Conservation (phyloP, 2,113 vertebrate species). For the Atherinomorus stipes region DNA sequence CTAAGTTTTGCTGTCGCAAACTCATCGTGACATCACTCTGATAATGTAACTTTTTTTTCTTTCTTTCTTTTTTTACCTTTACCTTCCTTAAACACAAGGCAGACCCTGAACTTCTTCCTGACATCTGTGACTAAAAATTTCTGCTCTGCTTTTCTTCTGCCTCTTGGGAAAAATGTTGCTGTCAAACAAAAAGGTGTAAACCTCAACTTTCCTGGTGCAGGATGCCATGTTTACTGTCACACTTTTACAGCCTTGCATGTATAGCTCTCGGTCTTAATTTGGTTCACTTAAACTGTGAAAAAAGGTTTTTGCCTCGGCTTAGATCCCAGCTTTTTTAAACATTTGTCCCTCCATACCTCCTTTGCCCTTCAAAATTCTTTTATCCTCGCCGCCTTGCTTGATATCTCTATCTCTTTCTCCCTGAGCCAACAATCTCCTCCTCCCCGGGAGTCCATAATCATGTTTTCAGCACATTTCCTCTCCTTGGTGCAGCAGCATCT, state of each 20-base stretch:
- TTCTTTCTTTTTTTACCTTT: neutral
- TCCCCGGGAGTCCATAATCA: constrained; percentile 70
- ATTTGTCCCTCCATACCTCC: constrained; percentile 24
- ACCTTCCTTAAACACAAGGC: constrained; percentile 9
- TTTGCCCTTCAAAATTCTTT: constrained; percentile 64
- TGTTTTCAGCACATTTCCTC: constrained; percentile 78
- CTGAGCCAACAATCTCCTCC: constrained; percentile 39
- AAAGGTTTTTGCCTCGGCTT: constrained; percentile 28
- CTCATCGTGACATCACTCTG: neutral
- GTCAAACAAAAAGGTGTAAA: constrained; percentile 11
- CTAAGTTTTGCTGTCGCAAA: constrained; percentile 1
- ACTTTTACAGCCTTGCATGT: constrained; percentile 2
- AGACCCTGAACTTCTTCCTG: constrained; percentile 9
- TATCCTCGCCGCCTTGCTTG: constrained; percentile 23
- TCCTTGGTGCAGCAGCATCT: constrained; percentile 55
- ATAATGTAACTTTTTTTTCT: constrained; percentile 3
- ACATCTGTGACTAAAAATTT: constrained; percentile 11
- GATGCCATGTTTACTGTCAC: constrained; percentile 10
- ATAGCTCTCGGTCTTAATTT: neutral
- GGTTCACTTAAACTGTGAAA: constrained; percentile 2
- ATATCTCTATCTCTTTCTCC: constrained; percentile 36
- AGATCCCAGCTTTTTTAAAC: constrained; percentile 17
- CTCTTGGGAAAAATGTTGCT: neutral
- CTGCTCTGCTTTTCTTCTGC: constrained; percentile 17
- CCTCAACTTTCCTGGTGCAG: constrained; percentile 5